Conservation (phyloP, 2,113 vertebrate genomes). For the Typhlomys cinereus region DNA sequence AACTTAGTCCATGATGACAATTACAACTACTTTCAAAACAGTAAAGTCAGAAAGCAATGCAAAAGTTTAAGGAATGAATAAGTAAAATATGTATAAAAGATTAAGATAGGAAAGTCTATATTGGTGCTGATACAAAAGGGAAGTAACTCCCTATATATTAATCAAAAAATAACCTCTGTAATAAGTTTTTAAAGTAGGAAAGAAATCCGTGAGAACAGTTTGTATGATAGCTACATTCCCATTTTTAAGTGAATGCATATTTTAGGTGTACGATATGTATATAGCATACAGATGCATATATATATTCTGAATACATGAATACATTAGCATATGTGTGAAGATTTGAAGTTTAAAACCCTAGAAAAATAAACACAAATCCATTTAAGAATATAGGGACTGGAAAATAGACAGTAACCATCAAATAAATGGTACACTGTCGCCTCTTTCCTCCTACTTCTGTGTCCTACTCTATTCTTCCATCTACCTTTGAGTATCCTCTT, state of each 20-base stretch:
- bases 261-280: neutral
- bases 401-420: no score
- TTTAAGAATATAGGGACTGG: no score
- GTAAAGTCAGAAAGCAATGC: neutral
- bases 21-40: neutral
- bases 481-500: no score
- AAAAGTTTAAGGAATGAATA: neutral
- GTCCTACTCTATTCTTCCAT: no score
- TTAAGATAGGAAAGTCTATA: neutral
- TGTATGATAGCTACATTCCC: neutral
- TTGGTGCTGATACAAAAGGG: neutral
- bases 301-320: neutral
- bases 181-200: neutral
- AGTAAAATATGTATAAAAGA: neutral
- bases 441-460: no score
- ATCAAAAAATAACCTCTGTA: neutral
- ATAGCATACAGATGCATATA: neutral
- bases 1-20: neutral
- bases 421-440: no score
- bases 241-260: slow-evolving; percentile 23
- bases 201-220: neutral
- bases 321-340: neutral
- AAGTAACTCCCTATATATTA: neutral
- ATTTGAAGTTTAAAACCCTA: neutral
- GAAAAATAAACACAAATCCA: neutral